Percentiles rank a stretch among this genome's conserved stretches.
Evolutionary conservation across 1,140 invertebrate genomes (phyloP).

Genomic region (Zelostemma sp.): DNA sequence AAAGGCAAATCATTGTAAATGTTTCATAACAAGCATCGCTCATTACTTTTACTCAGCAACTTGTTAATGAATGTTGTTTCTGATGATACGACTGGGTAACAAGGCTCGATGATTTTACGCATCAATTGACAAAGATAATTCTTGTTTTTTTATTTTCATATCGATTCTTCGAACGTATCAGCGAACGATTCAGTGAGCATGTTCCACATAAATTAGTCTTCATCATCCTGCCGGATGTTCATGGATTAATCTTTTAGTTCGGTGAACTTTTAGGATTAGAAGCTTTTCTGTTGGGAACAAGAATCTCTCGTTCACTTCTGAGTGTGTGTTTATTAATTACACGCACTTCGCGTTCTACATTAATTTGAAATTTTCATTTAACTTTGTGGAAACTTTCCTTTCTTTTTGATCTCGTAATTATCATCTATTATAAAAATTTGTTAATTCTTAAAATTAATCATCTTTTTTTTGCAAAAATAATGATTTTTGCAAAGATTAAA

Average conservation of each 20-base stretch:
- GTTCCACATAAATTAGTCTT: conserved; percentile 5
- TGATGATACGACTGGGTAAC: too few relatives aligned
- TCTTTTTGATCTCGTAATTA: neutral
- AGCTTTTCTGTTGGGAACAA: too few relatives aligned
- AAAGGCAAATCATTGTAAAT: neutral
- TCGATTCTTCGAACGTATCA: conserved; percentile 4
- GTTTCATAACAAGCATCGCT: neutral
- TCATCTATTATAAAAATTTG: neutral
- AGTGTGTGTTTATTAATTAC: too few relatives aligned
- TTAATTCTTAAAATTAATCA: neutral
- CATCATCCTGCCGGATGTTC: conserved; percentile 1
- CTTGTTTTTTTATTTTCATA: neutral
- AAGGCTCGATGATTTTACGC: neutral
- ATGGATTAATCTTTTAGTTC: neutral
- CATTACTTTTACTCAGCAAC: neutral
- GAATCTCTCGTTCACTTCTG: too few relatives aligned
- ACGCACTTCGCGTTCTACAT: neutral
- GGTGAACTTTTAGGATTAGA: too few relatives aligned
- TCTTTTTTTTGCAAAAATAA: neutral
- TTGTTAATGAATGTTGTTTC: neutral
- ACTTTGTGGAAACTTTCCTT: too few relatives aligned
- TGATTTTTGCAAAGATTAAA: too few relatives aligned
- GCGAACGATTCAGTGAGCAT: conserved; percentile 5
- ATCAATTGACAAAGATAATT: neutral
- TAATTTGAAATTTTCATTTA: too few relatives aligned